Evolutionary conservation across 2,888 invertebrate species (phyloP).

Genomic region (Pseudanteris insignis): DNA sequence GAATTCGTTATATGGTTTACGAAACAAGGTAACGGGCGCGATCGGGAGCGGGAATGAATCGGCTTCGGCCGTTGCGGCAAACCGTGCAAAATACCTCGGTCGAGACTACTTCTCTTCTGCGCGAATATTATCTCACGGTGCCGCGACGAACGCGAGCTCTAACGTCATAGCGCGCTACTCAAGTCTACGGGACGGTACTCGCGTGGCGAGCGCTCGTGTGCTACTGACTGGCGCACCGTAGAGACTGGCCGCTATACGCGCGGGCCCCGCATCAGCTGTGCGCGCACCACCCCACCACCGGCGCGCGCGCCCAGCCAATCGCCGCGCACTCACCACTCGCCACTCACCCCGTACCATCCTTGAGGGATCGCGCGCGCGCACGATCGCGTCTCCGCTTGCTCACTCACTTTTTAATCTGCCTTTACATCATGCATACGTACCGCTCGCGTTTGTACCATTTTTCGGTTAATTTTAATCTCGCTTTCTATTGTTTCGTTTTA

Average conservation of each 20-base stretch:
- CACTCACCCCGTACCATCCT: constrained; percentile 50
- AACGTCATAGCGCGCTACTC: constrained; percentile 45
- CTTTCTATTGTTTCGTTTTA: too few relatives aligned
- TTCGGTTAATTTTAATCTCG: too few relatives aligned
- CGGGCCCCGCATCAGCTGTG: constrained; percentile 70
- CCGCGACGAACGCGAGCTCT: constrained; percentile 56
- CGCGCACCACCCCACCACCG: constrained; percentile 66
- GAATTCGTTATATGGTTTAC: too few relatives aligned
- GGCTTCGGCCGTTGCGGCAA: constrained; percentile 19
- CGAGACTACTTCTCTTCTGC: background rate
- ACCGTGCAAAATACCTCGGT: constrained; percentile 33
- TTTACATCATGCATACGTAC: too few relatives aligned
- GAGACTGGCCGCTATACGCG: constrained; percentile 70
- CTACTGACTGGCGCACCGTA: constrained; percentile 61
- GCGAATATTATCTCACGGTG: constrained; percentile 51
- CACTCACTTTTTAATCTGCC: background rate
- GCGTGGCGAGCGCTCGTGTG: constrained; percentile 66
- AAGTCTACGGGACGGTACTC: constrained; percentile 56
- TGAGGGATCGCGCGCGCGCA: constrained; percentile 20
- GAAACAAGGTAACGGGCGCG: background rate
- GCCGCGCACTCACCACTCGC: constrained; percentile 50
- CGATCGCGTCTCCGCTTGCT: background rate
- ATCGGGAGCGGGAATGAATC: background rate
- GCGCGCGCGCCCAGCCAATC: constrained; percentile 52
- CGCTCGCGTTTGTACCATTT: background rate